phyloP scores from a whole-genome alignment of 2,113 vertebrate species.

The Rallus limicola region DNA sequence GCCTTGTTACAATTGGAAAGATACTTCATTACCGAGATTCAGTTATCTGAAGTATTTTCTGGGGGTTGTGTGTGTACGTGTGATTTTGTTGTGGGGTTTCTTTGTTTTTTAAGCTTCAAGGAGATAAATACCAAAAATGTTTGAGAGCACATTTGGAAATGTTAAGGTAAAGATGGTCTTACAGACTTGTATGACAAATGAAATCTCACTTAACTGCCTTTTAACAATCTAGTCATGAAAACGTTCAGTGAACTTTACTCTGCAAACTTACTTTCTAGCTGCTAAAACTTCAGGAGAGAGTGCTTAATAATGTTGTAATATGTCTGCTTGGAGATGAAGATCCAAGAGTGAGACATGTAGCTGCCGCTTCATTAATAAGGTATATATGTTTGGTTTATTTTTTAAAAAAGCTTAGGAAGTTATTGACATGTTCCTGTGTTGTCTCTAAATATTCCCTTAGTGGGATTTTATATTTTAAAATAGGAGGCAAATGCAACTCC shows the following conservation, averaged over 20 bases:
- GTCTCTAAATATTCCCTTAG: neutral
- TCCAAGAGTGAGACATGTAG: slow-evolving; percentile 90
- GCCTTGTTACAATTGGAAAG: neutral
- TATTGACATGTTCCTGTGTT: neutral
- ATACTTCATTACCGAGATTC: neutral
- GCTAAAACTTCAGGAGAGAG: slow-evolving; percentile 89
- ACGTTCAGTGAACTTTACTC: neutral
- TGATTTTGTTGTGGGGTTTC: neutral
- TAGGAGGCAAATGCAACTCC: neutral
- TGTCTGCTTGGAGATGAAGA: slow-evolving; percentile 92
- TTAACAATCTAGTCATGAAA: neutral
- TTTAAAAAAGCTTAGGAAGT: neutral
- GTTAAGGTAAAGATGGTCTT: neutral
- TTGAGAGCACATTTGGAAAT: neutral
- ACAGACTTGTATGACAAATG: neutral
- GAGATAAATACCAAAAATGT: no score
- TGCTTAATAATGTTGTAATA: slow-evolving; percentile 87
- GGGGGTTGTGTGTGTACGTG: no score
- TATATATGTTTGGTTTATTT: slow-evolving; percentile 29
- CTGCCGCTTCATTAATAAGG: slow-evolving; percentile 86
- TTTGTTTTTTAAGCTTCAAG: neutral
- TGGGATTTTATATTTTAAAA: neutral
- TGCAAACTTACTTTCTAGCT: slow-evolving; percentile 68
- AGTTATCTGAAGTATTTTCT: neutral
- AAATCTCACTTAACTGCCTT: neutral